Evolutionary conservation across 92 coral and sea anemone species (phyloP).

Genomic region (Zoanthus gigantus): DNA sequence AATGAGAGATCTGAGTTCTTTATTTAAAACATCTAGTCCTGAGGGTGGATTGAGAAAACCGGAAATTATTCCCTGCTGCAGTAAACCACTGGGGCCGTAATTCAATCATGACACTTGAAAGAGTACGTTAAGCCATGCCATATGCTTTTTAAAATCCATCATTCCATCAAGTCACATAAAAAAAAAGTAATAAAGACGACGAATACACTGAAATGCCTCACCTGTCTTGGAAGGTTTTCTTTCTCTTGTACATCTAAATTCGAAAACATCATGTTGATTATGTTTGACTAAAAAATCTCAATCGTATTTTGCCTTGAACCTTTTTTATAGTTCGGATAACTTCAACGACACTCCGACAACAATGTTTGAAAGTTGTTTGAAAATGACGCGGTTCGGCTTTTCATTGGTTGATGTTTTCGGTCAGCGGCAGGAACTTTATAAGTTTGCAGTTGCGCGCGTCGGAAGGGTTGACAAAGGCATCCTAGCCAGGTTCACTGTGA

Average conservation of each 20-base stretch:
- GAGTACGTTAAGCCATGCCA: no score
- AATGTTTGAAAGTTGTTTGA: constrained; percentile 51
- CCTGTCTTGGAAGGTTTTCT: constrained; percentile 59
- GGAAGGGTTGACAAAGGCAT: no score
- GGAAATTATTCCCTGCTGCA: no score
- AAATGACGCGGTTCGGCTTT: constrained; percentile 41
- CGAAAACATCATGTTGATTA: constrained; percentile 41
- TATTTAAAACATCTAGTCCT: no score
- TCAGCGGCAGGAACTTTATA: no score
- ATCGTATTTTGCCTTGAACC: background rate
- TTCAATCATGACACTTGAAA: no score
- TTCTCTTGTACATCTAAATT: constrained; percentile 40
- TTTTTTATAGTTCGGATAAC: background rate
- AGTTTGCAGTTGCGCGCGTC: no score
- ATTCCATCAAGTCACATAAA: background rate
- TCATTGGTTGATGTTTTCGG: constrained; percentile 48
- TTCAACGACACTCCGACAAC: constrained; percentile 1
- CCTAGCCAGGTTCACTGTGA: no score
- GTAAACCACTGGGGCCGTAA: no score
- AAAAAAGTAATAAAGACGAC: background rate
- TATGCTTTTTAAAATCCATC: background rate
- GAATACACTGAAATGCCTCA: background rate
- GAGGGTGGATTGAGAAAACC: no score
- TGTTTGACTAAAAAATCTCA: background rate
- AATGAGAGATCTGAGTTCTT: no score